phyloP scores from a whole-genome alignment of 2,113 vertebrate species.

The Picathartes gymnocephalus region DNA sequence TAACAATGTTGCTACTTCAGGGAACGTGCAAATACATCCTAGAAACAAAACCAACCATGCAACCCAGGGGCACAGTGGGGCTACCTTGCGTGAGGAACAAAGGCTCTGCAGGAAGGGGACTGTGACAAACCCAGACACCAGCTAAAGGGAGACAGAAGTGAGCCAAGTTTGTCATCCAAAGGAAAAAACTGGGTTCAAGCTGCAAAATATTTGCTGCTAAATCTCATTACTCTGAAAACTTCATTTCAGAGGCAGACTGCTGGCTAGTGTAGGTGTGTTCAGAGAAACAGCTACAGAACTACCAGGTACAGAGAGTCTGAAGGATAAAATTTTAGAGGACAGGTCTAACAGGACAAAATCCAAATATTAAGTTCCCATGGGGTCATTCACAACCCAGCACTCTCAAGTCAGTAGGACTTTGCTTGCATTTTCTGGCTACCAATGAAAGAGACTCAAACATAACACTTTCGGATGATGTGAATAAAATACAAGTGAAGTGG shows the following conservation, averaged over 20 bases:
- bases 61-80: conserved; percentile 37
- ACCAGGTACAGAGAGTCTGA: background rate
- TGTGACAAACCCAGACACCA: conserved; percentile 70
- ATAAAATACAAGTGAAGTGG: background rate
- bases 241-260: background rate
- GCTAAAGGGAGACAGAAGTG: conserved; percentile 67
- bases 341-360: background rate
- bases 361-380: background rate
- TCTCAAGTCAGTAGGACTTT: background rate
- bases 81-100: conserved; percentile 76
- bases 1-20: background rate
- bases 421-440: background rate
- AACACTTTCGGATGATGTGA: background rate
- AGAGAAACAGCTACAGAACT: background rate
- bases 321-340: background rate
- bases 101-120: conserved; percentile 60
- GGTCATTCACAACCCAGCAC: background rate
- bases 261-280: background rate
- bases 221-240: background rate
- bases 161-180: conserved; percentile 43
- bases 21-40: conserved; percentile 62
- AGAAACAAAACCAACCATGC: background rate
- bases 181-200: background rate
- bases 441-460: background rate
- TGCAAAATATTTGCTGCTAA: background rate